Conservation (phyloP, 1,140 invertebrate species). For the Bilobella aurantiaca region DNA sequence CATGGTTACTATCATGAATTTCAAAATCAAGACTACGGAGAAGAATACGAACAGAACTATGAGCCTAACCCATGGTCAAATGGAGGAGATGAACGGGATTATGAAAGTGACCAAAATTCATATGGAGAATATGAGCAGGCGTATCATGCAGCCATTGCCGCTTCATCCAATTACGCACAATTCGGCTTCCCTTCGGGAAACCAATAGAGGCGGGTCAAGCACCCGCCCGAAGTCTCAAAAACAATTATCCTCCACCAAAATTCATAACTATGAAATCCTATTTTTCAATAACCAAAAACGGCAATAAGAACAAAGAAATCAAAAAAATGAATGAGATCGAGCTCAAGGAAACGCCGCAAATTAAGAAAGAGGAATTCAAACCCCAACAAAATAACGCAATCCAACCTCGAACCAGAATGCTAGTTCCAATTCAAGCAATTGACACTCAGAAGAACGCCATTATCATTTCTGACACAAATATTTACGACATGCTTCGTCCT, state of each 20-base stretch:
- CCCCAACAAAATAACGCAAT: not conserved
- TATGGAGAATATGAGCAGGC: too few species aligned
- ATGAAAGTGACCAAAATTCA: too few species aligned
- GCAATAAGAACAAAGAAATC: not conserved
- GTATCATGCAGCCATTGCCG: too few species aligned
- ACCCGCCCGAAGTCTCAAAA: not conserved
- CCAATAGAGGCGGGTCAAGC: not conserved
- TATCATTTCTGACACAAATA: not conserved
- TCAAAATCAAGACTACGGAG: too few species aligned
- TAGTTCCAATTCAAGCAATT: not conserved
- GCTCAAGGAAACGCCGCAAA: not conserved
- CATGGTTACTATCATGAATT: too few species aligned
- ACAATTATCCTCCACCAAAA: not conserved
- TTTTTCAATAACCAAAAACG: not conserved
- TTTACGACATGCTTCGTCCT: not conserved
- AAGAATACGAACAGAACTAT: too few species aligned
- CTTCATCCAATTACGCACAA: too few species aligned
- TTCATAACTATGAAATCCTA: not conserved
- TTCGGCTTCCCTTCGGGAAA: too few species aligned
- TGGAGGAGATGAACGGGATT: too few species aligned
- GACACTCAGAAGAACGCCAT: not conserved
- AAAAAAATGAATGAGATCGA: not conserved
- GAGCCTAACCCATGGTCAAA: too few species aligned
- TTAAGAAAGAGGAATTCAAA: not conserved
- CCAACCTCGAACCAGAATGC: not conserved